A percentile compares a stretch with the other conserved stretches of the same genome.
Conservation (phyloP, 1,140 invertebrate genomes). For the Whitmania pigra region DNA sequence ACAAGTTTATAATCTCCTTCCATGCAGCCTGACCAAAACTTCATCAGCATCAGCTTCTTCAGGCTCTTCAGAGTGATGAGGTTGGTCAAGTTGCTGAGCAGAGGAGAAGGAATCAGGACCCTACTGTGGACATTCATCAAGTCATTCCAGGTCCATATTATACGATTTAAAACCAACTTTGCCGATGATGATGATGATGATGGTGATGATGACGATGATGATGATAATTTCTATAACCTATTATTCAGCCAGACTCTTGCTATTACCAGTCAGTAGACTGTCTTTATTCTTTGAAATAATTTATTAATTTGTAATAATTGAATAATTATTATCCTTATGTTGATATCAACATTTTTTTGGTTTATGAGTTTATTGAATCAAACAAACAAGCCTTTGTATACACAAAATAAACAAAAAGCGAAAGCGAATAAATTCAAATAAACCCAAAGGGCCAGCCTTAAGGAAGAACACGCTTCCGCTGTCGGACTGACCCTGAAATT, state of each 20-base stretch:
- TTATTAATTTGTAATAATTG: too few relatives aligned
- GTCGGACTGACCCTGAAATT: too few relatives aligned
- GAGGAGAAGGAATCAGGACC: conserved; percentile 95
- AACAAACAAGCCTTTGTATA: too few relatives aligned
- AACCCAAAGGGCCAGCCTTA: too few relatives aligned
- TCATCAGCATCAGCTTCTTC: conserved; percentile 97
- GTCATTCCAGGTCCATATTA: conserved; percentile 60
- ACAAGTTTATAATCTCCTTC: background rate
- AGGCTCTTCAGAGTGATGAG: conserved; percentile 96
- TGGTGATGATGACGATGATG: conserved; percentile 10
- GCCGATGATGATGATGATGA: background rate
- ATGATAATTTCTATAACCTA: background rate
- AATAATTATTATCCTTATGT: too few relatives aligned
- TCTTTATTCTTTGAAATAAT: too few relatives aligned
- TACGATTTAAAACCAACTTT: background rate
- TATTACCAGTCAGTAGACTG: too few relatives aligned
- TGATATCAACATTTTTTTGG: too few relatives aligned
- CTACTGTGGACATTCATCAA: conserved; percentile 98
- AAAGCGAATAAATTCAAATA: too few relatives aligned
- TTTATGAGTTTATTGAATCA: too few relatives aligned
- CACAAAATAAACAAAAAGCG: too few relatives aligned
- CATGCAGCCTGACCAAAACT: conserved; percentile 29
- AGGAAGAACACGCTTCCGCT: too few relatives aligned
- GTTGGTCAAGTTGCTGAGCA: conserved; percentile 83
- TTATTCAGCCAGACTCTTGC: background rate